phyloP scores from a whole-genome alignment of 1,140 invertebrate genomes.

The Telenomus remus region DNA sequence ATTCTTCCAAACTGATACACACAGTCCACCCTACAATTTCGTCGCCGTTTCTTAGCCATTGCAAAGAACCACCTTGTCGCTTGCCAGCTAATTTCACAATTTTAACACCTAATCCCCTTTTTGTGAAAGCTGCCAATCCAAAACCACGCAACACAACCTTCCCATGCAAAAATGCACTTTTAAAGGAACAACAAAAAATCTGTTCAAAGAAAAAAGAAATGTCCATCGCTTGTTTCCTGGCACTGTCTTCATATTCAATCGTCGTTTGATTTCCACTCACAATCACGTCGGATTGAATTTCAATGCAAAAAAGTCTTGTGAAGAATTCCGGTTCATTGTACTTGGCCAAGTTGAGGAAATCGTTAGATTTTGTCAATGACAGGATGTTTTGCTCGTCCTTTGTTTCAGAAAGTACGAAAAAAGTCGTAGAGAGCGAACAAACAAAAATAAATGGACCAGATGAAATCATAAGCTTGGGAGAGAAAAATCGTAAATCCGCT shows the following conservation, averaged over 20 bases:
- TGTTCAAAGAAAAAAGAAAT: no score
- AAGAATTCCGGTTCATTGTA: slow-evolving; percentile 62
- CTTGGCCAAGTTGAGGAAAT: slow-evolving; percentile 21
- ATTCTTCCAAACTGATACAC: slow-evolving; percentile 19
- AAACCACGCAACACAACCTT: no score
- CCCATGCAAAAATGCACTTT: no score
- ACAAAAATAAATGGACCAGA: background rate
- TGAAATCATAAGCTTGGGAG: slow-evolving; percentile 5
- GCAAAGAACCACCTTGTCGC: no score
- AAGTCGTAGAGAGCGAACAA: background rate
- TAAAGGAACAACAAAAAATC: background rate
- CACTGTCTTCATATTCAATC: slow-evolving; percentile 6
- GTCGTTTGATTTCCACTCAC: slow-evolving; percentile 48
- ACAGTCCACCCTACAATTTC: slow-evolving; percentile 9
- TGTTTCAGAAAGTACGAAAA: background rate
- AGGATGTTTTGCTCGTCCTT: background rate
- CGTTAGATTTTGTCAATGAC: slow-evolving; percentile 2
- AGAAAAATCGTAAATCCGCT: slow-evolving; percentile 54
- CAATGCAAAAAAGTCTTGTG: slow-evolving; percentile 31
- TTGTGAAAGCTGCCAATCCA: background rate
- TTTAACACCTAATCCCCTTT: background rate
- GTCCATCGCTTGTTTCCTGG: slow-evolving; percentile 56
- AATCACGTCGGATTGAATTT: slow-evolving; percentile 48
- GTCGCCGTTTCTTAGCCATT: background rate
- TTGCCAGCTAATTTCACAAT: background rate